Base-by-base conservation (phyloP, 2,888 invertebrate species). In the Hydropsyche betteni region DNA sequence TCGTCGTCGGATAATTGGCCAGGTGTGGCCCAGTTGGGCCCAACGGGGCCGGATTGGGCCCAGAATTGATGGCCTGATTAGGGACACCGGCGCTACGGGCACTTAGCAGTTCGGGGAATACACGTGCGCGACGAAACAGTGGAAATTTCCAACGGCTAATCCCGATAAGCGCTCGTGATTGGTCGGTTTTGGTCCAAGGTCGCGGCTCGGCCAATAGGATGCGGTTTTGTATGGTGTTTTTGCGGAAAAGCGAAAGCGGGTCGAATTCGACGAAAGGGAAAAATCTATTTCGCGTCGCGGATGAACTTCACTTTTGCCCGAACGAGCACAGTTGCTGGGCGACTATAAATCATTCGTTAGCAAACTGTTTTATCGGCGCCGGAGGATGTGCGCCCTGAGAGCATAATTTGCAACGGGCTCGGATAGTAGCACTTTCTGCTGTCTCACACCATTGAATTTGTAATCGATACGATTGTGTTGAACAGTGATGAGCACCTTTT, bases 41-140 rank as follows among this genome's bases (percentile, higher is more conserved):
- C 61, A 34, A 8, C 4, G 10, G 44, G 44, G 7, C 58, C 24
- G 16, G 58, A 58, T 53, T 53, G 24, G 58, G 58, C 58, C 58
- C 8, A 8, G 58, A 58, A 58, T 58, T 58, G 58, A 58, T 58
- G 58, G 58, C 16, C 58, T 58, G 58, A 58, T 58, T 58, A 58
- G 58, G 58, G 58, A 58, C 8, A 24, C 58, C 8, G 14, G 24
- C 16, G 24, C 24, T 2, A 24, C 24, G 24, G 2, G 24, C 58
- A 58, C 58, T 58, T 58, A 58, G 58, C 58, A 58, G 58, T 24
- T 58, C 16, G 24, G 24, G 58, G 58, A 24, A 14, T 24, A 24
- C 24, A 24, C 24, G 24, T 24, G 24, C 24, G 24, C 24, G 24
- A 24, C 24, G 24, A 24, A 24, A 24, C 24, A 24, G 24, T 24